These are phyloP conservation scores for Eulithis testata DNA, from an alignment of 2,888 invertebrate genomes.

Conservation along the genomic window DNA sequence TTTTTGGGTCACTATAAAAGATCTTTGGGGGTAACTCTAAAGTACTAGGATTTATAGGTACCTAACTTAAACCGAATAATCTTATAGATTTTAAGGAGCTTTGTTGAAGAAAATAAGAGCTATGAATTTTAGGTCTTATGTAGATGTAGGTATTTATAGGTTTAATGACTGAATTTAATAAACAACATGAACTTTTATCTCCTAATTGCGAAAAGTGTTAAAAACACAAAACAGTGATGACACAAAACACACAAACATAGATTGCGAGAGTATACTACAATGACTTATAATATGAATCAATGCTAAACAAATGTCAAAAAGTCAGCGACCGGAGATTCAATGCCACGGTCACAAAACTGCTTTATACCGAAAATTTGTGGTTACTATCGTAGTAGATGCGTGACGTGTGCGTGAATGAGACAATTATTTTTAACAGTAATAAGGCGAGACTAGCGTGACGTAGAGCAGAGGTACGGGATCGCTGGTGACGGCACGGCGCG, in stretches of 20 bases:
- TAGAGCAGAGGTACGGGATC: conserved; percentile 41
- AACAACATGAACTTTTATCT: conserved; percentile 4
- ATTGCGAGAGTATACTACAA: conserved; percentile 38
- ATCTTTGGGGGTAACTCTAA: neutral
- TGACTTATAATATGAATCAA: conserved; percentile 42
- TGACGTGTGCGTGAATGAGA: conserved; percentile 78
- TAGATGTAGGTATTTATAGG: neutral
- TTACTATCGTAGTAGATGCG: conserved; percentile 78
- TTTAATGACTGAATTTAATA: conserved; percentile 4
- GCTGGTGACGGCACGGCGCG: conserved; percentile 49
- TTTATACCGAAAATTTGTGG: conserved; percentile 75
- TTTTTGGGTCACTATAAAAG: conserved; percentile 12
- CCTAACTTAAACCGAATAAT: neutral
- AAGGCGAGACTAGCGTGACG: conserved; percentile 57
- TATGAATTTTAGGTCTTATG: no score
- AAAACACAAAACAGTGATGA: conserved; percentile 26
- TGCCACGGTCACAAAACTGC: conserved; percentile 72
- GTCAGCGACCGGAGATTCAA: conserved; percentile 60
- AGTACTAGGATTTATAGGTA: neutral
- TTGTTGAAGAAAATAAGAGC: neutral
- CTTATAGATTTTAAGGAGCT: neutral
- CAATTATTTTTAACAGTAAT: conserved; percentile 80
- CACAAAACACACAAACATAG: conserved; percentile 32
- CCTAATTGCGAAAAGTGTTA: neutral
- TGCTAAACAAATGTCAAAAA: conserved; percentile 54